A percentile compares a stretch with the other conserved stretches of the same genome.
Conservation (phyloP, 2,797 vertebrate species). For the Parauchenoglanis ngamensis region DNA sequence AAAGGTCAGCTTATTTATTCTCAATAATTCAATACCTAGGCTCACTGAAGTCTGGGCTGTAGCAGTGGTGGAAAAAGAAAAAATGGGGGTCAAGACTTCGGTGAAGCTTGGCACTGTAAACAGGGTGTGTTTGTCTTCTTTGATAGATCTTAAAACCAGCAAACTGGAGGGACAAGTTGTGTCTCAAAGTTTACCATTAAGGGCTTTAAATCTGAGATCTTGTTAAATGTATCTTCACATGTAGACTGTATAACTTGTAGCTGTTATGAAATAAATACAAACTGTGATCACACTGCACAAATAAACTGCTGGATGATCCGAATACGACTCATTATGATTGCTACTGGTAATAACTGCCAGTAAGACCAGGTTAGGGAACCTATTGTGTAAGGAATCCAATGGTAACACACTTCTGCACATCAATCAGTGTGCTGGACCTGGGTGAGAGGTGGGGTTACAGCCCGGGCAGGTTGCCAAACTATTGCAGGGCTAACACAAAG, state of each 20-base stretch:
- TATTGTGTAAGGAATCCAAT: neutral
- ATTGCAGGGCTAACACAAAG: too few relatives aligned
- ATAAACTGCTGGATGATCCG: neutral
- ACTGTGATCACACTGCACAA: neutral
- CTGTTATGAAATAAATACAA: neutral
- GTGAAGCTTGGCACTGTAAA: constrained; percentile 29
- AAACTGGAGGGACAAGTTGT: neutral
- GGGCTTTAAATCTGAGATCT: neutral
- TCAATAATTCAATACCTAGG: constrained; percentile 61
- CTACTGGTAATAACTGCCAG: neutral
- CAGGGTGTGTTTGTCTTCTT: constrained; percentile 12
- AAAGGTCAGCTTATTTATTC: constrained; percentile 60
- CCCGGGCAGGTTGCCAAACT: too few relatives aligned
- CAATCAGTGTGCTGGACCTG: neutral
- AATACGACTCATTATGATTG: neutral
- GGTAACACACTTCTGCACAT: neutral
- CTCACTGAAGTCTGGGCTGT: constrained; percentile 18
- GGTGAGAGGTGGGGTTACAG: too few relatives aligned
- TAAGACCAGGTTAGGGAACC: neutral
- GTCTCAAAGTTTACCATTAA: neutral
- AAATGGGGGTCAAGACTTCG: neutral
- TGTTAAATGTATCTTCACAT: neutral
- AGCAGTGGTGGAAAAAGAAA: neutral
- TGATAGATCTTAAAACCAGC: neutral
- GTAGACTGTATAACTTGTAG: neutral